Evolutionary conservation across 2,797 vertebrate species (phyloP), one percentile per base, ranked within the genome.

Genomic region (Alcedo quadribrachys): DNA sequence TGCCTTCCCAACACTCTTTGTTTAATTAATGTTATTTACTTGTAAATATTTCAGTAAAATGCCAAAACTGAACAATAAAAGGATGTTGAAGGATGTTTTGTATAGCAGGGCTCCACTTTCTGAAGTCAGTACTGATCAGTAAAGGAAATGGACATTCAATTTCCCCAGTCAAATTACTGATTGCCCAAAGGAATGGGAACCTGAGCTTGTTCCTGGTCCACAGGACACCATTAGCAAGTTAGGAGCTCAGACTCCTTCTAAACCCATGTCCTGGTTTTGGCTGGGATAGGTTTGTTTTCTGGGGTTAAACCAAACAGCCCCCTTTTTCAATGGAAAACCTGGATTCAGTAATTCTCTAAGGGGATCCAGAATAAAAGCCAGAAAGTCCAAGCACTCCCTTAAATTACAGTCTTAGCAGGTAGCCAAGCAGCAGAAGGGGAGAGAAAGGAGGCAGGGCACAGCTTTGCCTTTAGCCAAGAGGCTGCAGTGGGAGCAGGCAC

Each of bases 171-270:
- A 89, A 28, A 74, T 77, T 74, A 27, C 45, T 80, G 30, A 14
- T 19, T 16, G 20, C 27, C 53, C 1, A 12, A 37, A 53, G n/a
- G 12, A 63, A 15, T 5, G 30, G 17, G n/a, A 62, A 21, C 14
- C 32, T 63, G 53, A 37, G 22, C 35, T 60, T 4, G 0, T 25
- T 40, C 43, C 54, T 2, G 1, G 4, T 37, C 3, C 3, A 46
- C 7, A 37, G 6, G 28, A 42, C 33, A 66, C 12, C 27, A 21
- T 20, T 12, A 54, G 30, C 51, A 80, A 55, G 10, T 45, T 62
- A 50, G 50, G 69, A 63, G 53, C 66, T 89, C 51, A 18, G 17
- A 33, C 10, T 54, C 20, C 73, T 86, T 43, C 32, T 71, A 54
- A 86, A 19, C 5, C 18, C 15, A n/a, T 33, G 32, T 57, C 32